Evolutionary conservation across 2,888 invertebrate genomes (phyloP), one percentile per base, ranked within the genome.

Genomic region (Phortica okadai): DNA sequence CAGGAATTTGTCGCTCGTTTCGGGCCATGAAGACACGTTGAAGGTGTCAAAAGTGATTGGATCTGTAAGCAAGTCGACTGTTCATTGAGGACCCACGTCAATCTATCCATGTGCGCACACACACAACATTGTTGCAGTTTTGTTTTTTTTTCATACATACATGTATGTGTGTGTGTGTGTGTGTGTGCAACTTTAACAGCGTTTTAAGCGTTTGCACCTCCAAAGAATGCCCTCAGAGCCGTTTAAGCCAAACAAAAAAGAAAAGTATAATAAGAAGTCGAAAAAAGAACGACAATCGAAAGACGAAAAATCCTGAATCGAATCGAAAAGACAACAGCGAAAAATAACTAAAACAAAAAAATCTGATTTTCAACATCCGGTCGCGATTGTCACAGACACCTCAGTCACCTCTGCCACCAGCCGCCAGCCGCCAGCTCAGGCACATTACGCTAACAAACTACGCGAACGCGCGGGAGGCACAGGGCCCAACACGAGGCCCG

Each of bases 331-430:
- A 66, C 67, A 56, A 42, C 84, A 84, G 81, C 84, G 85, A 85
- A 84, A 85, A 84, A 85, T 84, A 84, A 85, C 85, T 83, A 44
- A 50, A 74, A 87, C 85, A 88, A 89, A 82, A 89, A 89, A 90
- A 90, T 90, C 90, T 89, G 90, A 90, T 91, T 89, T 90, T 90
- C 89, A 85, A 90, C 90, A 91, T 90, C 90, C 90, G 90, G 90
- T 91, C 89, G 90, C 89, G 89, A 90, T 89, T 89, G 90, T 89
- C 90, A 89, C 89, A 88, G 87, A 83, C 90, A 90, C 88, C 89
- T 90, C 83, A 84, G 83, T 83, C 83, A 87, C 66, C 50, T 50
- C 50, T 11, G 50, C 50, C 8, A 50, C 10, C 50, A 50, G 62
- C 25, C 33, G 33, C 33, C 33, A 33, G 33, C 33, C 1, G 33